Base-by-base conservation (phyloP, 1,140 invertebrate species). In the Protaetia brevitarsis region DNA sequence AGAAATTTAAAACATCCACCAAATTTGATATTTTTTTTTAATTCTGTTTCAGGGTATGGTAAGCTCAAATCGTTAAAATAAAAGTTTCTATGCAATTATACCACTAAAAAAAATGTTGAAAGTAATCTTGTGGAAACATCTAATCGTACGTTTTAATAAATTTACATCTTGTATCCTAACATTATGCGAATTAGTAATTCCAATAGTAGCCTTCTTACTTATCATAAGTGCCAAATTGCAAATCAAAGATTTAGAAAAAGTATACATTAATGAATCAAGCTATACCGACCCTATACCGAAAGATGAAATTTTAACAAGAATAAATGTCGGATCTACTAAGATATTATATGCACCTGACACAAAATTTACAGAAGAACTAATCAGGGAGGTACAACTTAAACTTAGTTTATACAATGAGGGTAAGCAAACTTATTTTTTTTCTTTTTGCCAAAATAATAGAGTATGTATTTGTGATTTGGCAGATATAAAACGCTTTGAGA, bases 341-440 rank as follows among this genome's bases (percentile, higher is more conserved):
- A 51, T 82, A 16, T 77, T 78, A 26, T 82, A 78, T 69, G 63
- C 77, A 2, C 81, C 81, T 2, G 65, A 58, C 4, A 76, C 69
- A 1, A 27, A 70, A 1, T 77, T 76, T 34, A 73, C 72, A 6
- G 65, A 69, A 63, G 63, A 67, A 3, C 64, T 82, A 2, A 78
- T 81, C 66, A 74, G 77, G 19, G 56, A 69, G 23, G 71, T 80
- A 13, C 74, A 79, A 3, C n/a, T 65, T 29, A 76, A 78, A 13
- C 65, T 81, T 34, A 58, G 74, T 21, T 70, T 80, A 8, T 34
- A 68, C 31, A 71, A 68, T 56, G 77, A 80, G 28, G 73, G 80
- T 81, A 75, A 65, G 60, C 7, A 57, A 6, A 29, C 5, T 23
- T 19, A 4, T 3, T 19, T 6, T 27, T 56, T 0, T 0, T n/a